Base-by-base conservation (phyloP, 2,888 invertebrate genomes). In the Glaucopsyche alexis region DNA sequence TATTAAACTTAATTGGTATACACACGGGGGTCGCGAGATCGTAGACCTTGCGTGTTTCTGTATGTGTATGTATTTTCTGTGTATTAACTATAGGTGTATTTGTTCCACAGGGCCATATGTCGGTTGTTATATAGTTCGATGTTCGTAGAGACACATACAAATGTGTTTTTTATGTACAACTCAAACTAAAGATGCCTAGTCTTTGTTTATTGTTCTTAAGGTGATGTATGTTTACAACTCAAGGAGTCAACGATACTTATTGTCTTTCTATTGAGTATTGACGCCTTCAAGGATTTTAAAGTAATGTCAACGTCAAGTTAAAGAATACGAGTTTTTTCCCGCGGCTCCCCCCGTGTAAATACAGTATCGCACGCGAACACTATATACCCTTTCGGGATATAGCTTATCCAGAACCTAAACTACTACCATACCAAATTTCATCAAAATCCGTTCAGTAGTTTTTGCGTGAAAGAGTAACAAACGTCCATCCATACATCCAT, bases 41-140 rank as follows among this genome's bases (percentile, higher is more conserved):
- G 13, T 45, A 67, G 13, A 67, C 45, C 19, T 16, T 67, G 16
- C 11, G 7, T 42, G 14, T 67, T 29, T 0, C 2, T 29, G 29
- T 29, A 29, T 29, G 29, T 29, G 29, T 29, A 3, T 29, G 29
- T 3, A 29, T n/a, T n/a, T n/a, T n/a, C n/a, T n/a, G n/a, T 29
- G 29, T 29, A 29, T 29, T 29, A 29, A 29, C 11, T 55, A 5
- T 55, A 60, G 29, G 8, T 60, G 66, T 5, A 16, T 67, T 9
- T 67, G 5, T 11, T 14, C 29, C 42, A 45, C 42, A 45, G 42
- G 42, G 42, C 42, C 67, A 11, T 16, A 9, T 45, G 42, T 16
- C 45, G 45, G 67, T 60, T 47, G 47, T 11, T 45, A 67, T 67
- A 45, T 67, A 45, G 67, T 16, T 67, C 45, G 45, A 45, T 67